A percentile compares a stretch with the other conserved stretches of the same genome.
Conservation (phyloP, 2,797 vertebrate genomes). For the Chromis chromis region DNA sequence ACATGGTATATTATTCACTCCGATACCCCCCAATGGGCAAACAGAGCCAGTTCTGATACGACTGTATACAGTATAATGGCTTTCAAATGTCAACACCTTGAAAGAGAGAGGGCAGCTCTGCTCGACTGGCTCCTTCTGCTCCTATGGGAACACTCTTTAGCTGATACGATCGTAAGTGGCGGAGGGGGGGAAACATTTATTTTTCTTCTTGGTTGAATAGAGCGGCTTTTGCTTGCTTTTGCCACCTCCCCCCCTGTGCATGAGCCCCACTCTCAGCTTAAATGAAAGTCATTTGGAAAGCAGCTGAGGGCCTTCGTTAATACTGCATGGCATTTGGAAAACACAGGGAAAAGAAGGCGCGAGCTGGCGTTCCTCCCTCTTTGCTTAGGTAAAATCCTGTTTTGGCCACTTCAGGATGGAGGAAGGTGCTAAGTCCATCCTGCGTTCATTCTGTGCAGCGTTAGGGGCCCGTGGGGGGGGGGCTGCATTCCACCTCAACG, state of each 20-base stretch:
- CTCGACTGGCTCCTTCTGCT: slow-evolving; percentile 32
- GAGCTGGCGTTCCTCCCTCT: slow-evolving; percentile 42
- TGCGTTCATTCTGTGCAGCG: slow-evolving; percentile 33
- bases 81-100: slow-evolving; percentile 65
- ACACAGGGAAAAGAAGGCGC: slow-evolving; percentile 61
- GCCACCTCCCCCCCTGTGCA: slow-evolving; percentile 43
- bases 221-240: slow-evolving; percentile 47
- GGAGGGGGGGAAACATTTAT: slow-evolving; percentile 28
- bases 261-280: slow-evolving; percentile 45
- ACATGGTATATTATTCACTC: slow-evolving; percentile 30
- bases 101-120: slow-evolving; percentile 48
- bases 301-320: slow-evolving; percentile 62
- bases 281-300: slow-evolving; percentile 64
- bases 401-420: slow-evolving; percentile 47
- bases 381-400: slow-evolving; percentile 61
- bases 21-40: slow-evolving; percentile 41
- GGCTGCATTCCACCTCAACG: slow-evolving; percentile 69
- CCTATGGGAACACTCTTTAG: slow-evolving; percentile 56
- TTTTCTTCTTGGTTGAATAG: slow-evolving; percentile 57
- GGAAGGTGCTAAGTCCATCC: slow-evolving; percentile 72
- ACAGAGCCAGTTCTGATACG: slow-evolving; percentile 46
- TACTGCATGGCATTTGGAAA: slow-evolving; percentile 60
- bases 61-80: slow-evolving; percentile 44
- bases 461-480: slow-evolving; percentile 49
- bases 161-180: slow-evolving; percentile 66